Evolutionary conservation across 2,113 vertebrate genomes (phyloP), one percentile per base, ranked within the genome.

Genomic region (Alligator mississippiensis): DNA sequence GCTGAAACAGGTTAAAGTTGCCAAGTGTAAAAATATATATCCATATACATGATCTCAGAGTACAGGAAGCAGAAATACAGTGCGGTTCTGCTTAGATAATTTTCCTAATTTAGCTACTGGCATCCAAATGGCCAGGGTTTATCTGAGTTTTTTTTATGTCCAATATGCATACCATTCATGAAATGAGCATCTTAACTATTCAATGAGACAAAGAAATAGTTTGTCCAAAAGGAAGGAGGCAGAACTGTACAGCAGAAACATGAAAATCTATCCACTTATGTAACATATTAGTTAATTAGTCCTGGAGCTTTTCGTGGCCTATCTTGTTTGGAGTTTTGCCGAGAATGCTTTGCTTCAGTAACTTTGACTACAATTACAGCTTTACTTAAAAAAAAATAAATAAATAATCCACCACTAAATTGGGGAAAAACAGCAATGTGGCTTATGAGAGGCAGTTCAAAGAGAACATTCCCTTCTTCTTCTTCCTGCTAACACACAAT

Each of bases 211-310:
- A 91, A 93, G 77, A 54, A 72, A 7, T 58, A 84, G 21, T 15
- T 55, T 89, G 80, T 55, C 74, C 84, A 77, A 83, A 90, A 85
- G 57, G 38, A 93, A 90, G 88, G 89, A 25, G 82, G 82, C 61
- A 95, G 88, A 84, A 95, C 87, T 0, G 5, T 70, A 84, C 17
- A 38, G 27, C 11, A 64, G 30, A 68, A 79, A 94, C 57, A 77
- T 83, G 82, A 90, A 94, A 94, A 90, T 79, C 92, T 59, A 63
- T 94, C 80, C 80, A 70, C 86, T 97, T 95, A 94, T 0, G 13
- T 90, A 95, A 95, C 0, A 1, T 1, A 1, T 57, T 30, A 16
- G 57, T 21, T 80, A 94, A 93, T 80, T 78, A 95, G 92, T 87
- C 55, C 95, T 93, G 76, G 63, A 78, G 79, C 66, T 96, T 72